phyloP scores from a whole-genome alignment of 2,888 invertebrate species.

The Drosophila vallismaia region DNA sequence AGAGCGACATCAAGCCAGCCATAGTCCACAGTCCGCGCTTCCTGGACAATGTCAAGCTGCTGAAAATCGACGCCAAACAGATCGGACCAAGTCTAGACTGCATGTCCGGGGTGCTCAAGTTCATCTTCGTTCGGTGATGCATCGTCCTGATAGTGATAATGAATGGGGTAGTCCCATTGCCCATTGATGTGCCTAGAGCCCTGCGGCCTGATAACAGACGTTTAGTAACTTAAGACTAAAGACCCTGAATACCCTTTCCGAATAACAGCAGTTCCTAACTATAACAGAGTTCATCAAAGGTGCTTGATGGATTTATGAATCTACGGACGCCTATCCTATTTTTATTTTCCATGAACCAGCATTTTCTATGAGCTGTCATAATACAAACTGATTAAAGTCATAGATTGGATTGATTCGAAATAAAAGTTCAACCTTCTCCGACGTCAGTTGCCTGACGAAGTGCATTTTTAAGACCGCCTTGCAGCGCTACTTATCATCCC shows the following conservation, averaged over 20 bases:
- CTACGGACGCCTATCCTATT: not conserved
- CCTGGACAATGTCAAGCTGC: constrained; percentile 50
- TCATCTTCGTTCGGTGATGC: constrained; percentile 59
- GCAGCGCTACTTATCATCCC: constrained; percentile 8
- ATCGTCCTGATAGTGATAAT: not conserved
- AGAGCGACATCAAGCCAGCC: constrained; percentile 62
- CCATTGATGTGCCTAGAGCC: constrained; percentile 8
- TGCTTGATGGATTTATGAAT: not conserved
- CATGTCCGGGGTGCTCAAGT: constrained; percentile 71
- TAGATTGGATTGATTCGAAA: not conserved
- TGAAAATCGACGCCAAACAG: constrained; percentile 63
- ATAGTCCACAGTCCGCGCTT: constrained; percentile 57
- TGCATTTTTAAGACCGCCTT: constrained; percentile 6
- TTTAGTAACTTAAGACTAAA: constrained; percentile 24
- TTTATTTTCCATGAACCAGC: not conserved
- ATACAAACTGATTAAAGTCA: constrained; percentile 7
- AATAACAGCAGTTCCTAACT: constrained; percentile 22
- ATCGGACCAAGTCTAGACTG: constrained; percentile 43
- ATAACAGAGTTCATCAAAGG: constrained; percentile 3
- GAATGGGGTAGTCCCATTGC: not conserved
- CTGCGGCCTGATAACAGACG: constrained; percentile 2
- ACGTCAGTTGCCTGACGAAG: not conserved
- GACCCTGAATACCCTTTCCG: not conserved
- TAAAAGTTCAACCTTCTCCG: constrained; percentile 5
- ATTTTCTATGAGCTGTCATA: constrained; percentile 4